A percentile compares a stretch with the other conserved stretches of the same genome.
Conservation (phyloP, 1,140 invertebrate genomes). For the Panulirus ornatus region DNA sequence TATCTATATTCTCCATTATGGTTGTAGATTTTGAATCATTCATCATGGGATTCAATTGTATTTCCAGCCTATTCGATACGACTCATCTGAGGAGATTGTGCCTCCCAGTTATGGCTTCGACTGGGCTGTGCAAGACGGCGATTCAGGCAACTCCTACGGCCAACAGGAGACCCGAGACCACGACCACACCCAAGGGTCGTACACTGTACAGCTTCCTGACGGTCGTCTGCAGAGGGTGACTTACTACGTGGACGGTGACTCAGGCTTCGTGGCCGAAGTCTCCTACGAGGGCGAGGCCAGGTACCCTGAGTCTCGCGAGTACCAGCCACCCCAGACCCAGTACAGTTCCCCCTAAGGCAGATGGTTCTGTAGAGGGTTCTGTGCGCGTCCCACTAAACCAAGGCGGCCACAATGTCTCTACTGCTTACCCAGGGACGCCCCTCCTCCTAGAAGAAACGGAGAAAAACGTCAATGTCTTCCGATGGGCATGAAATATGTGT, state of each 20-base stretch:
- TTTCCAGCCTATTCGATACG: no score
- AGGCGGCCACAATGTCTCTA: no score
- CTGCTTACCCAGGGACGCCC: no score
- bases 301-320: background rate
- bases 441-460: no score
- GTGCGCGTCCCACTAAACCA: background rate
- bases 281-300: constrained; percentile 64
- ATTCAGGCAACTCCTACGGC: constrained; percentile 87
- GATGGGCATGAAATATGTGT: no score
- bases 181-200: constrained; percentile 87
- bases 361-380: background rate
- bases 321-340: background rate
- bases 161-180: constrained; percentile 90
- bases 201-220: constrained; percentile 91
- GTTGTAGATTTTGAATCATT: no score
- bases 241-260: constrained; percentile 86
- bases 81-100: background rate
- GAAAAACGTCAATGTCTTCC: no score
- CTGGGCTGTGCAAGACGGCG: constrained; percentile 88
- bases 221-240: constrained; percentile 79
- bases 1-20: no score
- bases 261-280: constrained; percentile 76
- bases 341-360: background rate
- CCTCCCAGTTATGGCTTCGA: constrained; percentile 88
- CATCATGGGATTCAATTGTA: no score